These are phyloP conservation scores for Elysia chlorotica DNA, from an alignment of 1,140 invertebrate species.

Conservation along the genomic window DNA sequence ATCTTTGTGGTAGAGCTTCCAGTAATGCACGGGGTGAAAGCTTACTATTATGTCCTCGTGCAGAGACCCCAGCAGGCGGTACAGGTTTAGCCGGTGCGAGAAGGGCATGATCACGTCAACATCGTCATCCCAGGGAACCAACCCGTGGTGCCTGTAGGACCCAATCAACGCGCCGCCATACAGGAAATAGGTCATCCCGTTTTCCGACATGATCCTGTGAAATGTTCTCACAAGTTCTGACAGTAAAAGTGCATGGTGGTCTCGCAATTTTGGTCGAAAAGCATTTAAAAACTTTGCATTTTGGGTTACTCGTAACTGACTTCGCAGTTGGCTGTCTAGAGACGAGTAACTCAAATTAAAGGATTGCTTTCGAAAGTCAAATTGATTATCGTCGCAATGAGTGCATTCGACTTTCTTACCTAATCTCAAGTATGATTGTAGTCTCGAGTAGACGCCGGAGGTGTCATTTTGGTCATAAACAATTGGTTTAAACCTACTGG, in stretches of 20 bases:
- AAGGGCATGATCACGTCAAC: too few relatives aligned
- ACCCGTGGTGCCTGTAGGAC: conserved; percentile 36
- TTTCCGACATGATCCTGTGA: conserved; percentile 6
- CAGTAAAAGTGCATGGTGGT: background rate
- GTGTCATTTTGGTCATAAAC: too few relatives aligned
- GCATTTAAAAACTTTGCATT: background rate
- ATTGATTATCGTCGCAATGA: background rate
- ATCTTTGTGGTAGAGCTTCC: too few relatives aligned
- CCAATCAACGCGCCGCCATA: conserved; percentile 35
- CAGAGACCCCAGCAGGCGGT: too few relatives aligned
- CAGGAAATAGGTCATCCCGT: conserved; percentile 27
- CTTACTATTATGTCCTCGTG: too few relatives aligned
- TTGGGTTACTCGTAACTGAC: background rate
- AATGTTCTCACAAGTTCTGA: conserved; percentile 7
- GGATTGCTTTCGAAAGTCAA: background rate
- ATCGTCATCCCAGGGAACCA: conserved; percentile 44
- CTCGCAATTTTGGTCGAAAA: background rate
- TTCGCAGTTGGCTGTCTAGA: background rate
- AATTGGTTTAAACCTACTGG: too few relatives aligned
- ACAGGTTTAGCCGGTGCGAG: too few relatives aligned
- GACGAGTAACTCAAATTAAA: background rate
- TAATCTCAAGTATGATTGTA: too few relatives aligned
- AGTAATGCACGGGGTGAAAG: too few relatives aligned
- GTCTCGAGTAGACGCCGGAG: too few relatives aligned
- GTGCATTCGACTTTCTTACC: too few relatives aligned